phyloP scores from a whole-genome alignment of 2,797 vertebrate species.

The Lacerta bilineata region DNA sequence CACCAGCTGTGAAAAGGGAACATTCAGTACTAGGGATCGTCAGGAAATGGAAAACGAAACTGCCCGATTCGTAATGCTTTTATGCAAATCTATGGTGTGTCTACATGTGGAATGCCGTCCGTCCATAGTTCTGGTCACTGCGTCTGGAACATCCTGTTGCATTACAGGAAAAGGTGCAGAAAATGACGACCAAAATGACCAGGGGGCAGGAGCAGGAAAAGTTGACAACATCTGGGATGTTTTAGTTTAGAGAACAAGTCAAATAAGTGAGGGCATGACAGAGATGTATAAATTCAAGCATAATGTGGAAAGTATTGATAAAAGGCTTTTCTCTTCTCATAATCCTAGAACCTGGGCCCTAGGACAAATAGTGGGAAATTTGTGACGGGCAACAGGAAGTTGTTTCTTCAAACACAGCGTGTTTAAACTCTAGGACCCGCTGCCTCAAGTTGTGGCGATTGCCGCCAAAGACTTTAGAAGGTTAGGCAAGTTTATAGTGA shows the following conservation, averaged over 20 bases:
- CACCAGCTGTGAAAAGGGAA: too few relatives aligned
- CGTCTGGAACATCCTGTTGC: background rate
- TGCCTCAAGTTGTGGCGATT: too few relatives aligned
- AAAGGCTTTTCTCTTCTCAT: background rate
- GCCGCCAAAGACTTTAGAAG: too few relatives aligned
- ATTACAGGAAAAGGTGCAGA: background rate
- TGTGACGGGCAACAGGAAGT: too few relatives aligned
- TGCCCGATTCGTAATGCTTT: background rate
- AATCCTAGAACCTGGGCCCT: too few relatives aligned
- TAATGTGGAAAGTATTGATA: background rate
- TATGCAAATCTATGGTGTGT: background rate
- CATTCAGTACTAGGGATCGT: too few relatives aligned
- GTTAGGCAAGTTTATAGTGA: too few relatives aligned
- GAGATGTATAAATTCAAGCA: background rate
- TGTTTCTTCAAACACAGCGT: too few relatives aligned
- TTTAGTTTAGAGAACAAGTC: background rate
- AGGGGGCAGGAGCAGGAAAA: background rate
- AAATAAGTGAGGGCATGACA: background rate
- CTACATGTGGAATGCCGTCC: background rate
- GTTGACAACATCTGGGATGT: background rate
- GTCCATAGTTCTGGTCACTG: background rate
- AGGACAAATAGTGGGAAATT: too few relatives aligned
- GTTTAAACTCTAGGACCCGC: too few relatives aligned
- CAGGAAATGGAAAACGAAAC: background rate
- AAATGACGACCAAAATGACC: background rate